phyloP scores from a whole-genome alignment of 2,888 invertebrate species.

The Sesamia inferens region DNA sequence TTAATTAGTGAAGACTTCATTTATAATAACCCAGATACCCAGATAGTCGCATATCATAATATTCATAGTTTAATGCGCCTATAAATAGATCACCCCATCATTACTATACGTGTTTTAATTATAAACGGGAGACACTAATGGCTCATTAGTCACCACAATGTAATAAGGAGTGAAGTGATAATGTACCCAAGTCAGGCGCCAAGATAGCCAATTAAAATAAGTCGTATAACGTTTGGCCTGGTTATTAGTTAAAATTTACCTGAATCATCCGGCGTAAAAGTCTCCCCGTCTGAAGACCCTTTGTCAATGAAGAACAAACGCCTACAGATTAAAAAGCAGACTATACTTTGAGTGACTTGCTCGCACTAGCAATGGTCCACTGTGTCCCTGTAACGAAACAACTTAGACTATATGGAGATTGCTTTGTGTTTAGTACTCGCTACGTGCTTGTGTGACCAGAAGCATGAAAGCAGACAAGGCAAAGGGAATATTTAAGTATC shows the following conservation, averaged over 20 bases:
- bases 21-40: slow-evolving; percentile 9
- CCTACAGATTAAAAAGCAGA: not conserved
- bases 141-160: slow-evolving; percentile 43
- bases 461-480: too few relatives aligned
- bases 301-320: not conserved
- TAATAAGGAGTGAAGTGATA: slow-evolving; percentile 48
- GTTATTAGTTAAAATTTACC: not conserved
- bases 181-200: slow-evolving; percentile 13
- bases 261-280: not conserved
- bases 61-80: slow-evolving; percentile 12
- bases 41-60: slow-evolving; percentile 25
- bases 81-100: slow-evolving; percentile 43
- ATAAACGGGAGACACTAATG: slow-evolving; percentile 41
- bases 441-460: too few relatives aligned
- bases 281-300: accelerated
- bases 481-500: too few relatives aligned
- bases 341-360: too few relatives aligned
- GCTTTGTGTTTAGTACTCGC: too few relatives aligned
- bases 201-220: too few relatives aligned
- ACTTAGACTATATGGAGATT: not conserved
- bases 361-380: not conserved
- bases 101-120: slow-evolving; percentile 25
- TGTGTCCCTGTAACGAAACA: not conserved
- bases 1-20: slow-evolving; percentile 1
- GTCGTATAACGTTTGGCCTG: not conserved